phyloP scores from a whole-genome alignment of 1,140 invertebrate species.

The Lasaia peninsularis region DNA sequence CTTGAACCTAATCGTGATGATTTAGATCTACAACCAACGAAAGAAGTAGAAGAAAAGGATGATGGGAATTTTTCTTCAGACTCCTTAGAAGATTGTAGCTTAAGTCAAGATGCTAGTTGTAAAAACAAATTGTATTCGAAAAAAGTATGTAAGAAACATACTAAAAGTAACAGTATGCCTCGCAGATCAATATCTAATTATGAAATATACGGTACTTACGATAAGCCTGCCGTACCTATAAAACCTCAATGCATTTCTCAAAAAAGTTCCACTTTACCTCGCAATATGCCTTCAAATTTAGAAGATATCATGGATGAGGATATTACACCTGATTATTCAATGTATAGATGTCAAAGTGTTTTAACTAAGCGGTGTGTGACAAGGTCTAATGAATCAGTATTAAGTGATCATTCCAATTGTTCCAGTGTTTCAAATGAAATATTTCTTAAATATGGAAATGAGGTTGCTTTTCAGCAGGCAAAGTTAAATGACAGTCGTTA shows the following conservation, averaged over 20 bases:
- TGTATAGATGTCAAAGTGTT: slow-evolving; percentile 72
- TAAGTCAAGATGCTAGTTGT: slow-evolving; percentile 77
- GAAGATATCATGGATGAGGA: slow-evolving; percentile 65
- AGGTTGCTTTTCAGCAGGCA: slow-evolving; percentile 70
- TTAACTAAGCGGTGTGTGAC: slow-evolving; percentile 72
- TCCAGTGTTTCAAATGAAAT: slow-evolving; percentile 76
- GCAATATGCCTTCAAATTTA: slow-evolving; percentile 74
- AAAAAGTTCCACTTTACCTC: slow-evolving; percentile 72
- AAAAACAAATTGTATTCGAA: slow-evolving; percentile 75
- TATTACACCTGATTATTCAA: slow-evolving; percentile 49
- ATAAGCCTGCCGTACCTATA: slow-evolving; percentile 55
- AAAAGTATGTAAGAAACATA: slow-evolving; percentile 76
- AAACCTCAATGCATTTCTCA: slow-evolving; percentile 55
- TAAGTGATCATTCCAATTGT: slow-evolving; percentile 75
- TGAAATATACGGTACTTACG: slow-evolving; percentile 81
- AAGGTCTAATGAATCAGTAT: slow-evolving; percentile 69
- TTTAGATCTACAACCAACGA: slow-evolving; percentile 65
- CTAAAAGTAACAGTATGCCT: slow-evolving; percentile 63
- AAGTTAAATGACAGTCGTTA: slow-evolving; percentile 61
- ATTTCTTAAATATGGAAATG: slow-evolving; percentile 73
- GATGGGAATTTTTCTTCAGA: slow-evolving; percentile 87
- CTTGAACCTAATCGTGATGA: slow-evolving; percentile 58
- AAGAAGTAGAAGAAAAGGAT: slow-evolving; percentile 69
- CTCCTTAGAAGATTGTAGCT: slow-evolving; percentile 84
- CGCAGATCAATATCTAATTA: slow-evolving; percentile 86